phyloP scores from a whole-genome alignment of 2,797 vertebrate species.

The Malurus leucopterus region DNA sequence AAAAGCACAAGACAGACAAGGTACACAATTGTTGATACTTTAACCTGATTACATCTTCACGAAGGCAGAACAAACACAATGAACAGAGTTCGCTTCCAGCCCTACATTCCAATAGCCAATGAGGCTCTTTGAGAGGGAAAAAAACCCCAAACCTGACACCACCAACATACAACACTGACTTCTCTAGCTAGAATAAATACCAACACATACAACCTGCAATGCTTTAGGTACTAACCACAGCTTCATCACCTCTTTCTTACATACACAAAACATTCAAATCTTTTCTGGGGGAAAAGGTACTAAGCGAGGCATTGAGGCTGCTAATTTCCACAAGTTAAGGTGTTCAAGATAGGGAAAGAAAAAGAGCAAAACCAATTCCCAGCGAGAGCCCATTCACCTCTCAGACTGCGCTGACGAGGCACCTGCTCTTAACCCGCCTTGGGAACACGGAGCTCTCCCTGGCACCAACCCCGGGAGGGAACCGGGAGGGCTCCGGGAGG shows the following conservation, averaged over 20 bases:
- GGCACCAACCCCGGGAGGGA: too few relatives aligned
- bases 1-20: neutral
- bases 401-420: accelerated
- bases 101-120: accelerated
- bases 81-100: neutral
- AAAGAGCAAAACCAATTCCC: neutral
- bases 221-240: neutral
- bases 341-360: accelerated
- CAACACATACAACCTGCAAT: accelerated
- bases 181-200: neutral
- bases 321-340: neutral
- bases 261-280: accelerated
- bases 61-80: neutral
- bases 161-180: neutral
- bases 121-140: too few relatives aligned
- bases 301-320: accelerated
- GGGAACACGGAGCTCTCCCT: neutral
- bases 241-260: neutral
- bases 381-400: neutral
- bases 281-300: accelerated
- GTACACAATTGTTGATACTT: accelerated
- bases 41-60: neutral
- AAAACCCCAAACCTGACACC: neutral
- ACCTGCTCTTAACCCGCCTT: neutral
- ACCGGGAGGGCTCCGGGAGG: too few relatives aligned